Evolutionary conservation across 2,113 vertebrate genomes (phyloP), one percentile per base, ranked within the genome.

Genomic region (Martes martes): DNA sequence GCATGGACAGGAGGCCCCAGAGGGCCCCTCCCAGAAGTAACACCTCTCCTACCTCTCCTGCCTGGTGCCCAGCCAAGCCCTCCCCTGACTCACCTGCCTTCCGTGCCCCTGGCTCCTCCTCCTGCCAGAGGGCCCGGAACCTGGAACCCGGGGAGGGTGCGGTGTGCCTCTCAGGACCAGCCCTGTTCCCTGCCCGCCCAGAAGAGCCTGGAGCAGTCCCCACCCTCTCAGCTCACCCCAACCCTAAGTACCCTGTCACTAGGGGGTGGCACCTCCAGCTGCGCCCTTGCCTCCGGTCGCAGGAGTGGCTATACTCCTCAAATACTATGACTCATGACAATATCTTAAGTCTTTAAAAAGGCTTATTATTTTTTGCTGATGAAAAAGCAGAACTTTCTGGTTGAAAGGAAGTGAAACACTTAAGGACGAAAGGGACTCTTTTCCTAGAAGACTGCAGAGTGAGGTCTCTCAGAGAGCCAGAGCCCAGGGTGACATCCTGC

Each of bases 51-150:
- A 21, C 39, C 5, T 1, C 24, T 19, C 16, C 78, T 24, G 52
- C 26, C 65, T 16, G 2, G 73, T 39, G 11, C 67, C 42, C 74
- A 19, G 67, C 71, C 73, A 6, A 26, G 78, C 63, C 45, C n/a
- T 81, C 47, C 74, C 50, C 74, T 97, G 97, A 97, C 96, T 97
- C 97, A 94, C 82, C 69, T 52, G 36, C 61, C n/a, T 91, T 33
- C 28, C 8, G 1, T 19, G 45, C 89, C 95, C 80, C 96, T 96
- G 96, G 81, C 23, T 81, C 59, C 63, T 21, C 39, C 81, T 67
- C 84, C 36, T 76, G 96, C 96, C 92, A 21, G 10, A 26, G 36
- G 89, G 91, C 73, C 93, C 47, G 8, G 89, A 97, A 94, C 95
- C 23, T 7, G 71, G 96, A 91, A 96, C 33, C 42, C 14, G 87